Base-by-base conservation (phyloP, 2,888 invertebrate genomes). In the Chelonus formosanus region DNA sequence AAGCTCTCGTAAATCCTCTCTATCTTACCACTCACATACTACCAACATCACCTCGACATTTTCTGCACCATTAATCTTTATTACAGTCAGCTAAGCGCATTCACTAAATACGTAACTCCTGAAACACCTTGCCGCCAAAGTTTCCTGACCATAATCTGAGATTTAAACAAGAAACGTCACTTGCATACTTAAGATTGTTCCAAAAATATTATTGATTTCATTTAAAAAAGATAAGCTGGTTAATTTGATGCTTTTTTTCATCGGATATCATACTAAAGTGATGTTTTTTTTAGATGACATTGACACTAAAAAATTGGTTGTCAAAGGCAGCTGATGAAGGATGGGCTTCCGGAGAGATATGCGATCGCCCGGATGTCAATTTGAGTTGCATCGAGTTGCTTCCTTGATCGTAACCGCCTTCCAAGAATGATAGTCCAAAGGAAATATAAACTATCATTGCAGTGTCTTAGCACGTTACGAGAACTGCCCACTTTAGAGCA, bases 61-160 rank as follows among this genome's bases (percentile, higher is more conserved):
- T 65, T 65, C 53, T 65, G 59, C 45, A 53, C 53, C 64, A 65
- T 65, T 65, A 65, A 65, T 65, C 64, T 65, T 59, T 59, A 65
- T 65, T 59, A 65, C 52, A 58, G 63, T 55, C 63, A 47, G 43
- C 54, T 48, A 57, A 58, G 58, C 58, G 58, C 54, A 35, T 35
- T 65, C 52, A 54, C 35, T 64, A 44, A 36, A 47, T 35, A 57
- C 50, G n/a, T 45, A 48, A 57, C 43, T 43, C 10, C 44, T 57
- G 32, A 58, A 44, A 59, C 58, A 53, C 58, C 35, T 52, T 52
- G 35, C 44, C 5, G 40, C 20, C 5, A 55, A 55, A 48, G 40
- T 40, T 5, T 45, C 5, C 52, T 31, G 52, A 35, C 7, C 52
- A 54, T 65, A 54, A 54, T 52, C 44, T 40, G 31, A 50, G 57